phyloP scores from a whole-genome alignment of 2,888 invertebrate species.

The Pandemis heparana region DNA sequence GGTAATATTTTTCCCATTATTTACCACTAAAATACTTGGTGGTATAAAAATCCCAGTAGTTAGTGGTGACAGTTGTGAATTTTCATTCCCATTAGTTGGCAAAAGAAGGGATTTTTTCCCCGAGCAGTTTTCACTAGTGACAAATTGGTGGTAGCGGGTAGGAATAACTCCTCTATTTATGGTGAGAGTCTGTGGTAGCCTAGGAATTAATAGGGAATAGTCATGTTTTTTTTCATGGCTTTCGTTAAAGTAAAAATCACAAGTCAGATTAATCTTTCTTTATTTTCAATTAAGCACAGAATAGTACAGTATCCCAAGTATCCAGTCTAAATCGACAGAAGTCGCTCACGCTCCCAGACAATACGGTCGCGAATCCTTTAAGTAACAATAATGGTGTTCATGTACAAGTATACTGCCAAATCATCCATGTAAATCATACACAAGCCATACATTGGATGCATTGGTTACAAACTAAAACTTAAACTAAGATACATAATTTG shows the following conservation, averaged over 20 bases:
- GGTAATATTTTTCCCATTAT: no score
- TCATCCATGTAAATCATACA: conserved; percentile 52
- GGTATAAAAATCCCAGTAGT: no score
- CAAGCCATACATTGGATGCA: conserved; percentile 43
- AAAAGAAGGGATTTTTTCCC: no score
- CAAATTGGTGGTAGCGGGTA: no score
- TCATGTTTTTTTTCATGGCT: no score
- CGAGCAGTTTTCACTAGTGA: no score
- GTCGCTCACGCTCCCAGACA: conserved; percentile 68
- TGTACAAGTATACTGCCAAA: conserved; percentile 54
- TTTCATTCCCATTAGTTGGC: no score
- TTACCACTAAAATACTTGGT: no score
- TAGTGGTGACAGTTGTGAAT: no score
- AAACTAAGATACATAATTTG: conserved; percentile 69
- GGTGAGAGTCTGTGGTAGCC: no score
- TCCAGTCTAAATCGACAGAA: conserved; percentile 76
- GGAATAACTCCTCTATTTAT: no score
- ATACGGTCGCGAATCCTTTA: conserved; percentile 52
- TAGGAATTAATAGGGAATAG: no score
- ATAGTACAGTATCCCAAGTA: conserved; percentile 81
- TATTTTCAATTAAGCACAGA: conserved; percentile 85
- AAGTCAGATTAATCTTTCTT: conserved; percentile 78
- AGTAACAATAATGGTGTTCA: conserved; percentile 59
- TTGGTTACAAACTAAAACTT: conserved; percentile 48
- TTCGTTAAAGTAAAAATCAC: conserved; percentile 45